These are phyloP conservation scores for Rousettus leschenaultii DNA, from an alignment of 2,113 vertebrate species.

Conservation along the genomic window DNA sequence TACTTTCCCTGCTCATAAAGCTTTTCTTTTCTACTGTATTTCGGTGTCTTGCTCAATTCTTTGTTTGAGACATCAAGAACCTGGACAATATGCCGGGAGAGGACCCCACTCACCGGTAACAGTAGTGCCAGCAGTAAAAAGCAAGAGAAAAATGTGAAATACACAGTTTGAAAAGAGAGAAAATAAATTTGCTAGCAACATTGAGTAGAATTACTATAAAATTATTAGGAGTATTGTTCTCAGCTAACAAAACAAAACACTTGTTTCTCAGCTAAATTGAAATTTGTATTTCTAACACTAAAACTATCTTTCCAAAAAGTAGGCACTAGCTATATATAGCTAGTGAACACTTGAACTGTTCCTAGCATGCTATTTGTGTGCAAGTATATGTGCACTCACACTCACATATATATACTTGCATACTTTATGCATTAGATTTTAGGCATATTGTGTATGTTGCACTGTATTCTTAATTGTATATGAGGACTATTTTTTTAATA, in stretches of 20 bases:
- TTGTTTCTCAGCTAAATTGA: background rate
- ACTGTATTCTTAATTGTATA: background rate
- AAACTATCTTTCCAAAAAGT: background rate
- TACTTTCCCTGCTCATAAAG: no score
- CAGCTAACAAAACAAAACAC: background rate
- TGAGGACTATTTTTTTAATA: background rate
- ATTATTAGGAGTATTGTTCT: background rate
- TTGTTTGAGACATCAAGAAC: no score
- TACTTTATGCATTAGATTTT: background rate
- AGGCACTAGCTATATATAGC: background rate
- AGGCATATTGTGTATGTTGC: background rate
- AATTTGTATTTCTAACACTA: background rate
- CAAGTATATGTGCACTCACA: no score
- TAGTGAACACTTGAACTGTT: background rate
- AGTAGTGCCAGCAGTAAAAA: background rate
- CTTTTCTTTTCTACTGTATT: no score
- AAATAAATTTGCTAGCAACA: background rate
- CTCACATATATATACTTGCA: no score
- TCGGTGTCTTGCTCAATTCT: no score
- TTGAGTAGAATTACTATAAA: background rate
- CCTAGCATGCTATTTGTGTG: no score
- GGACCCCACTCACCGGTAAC: no score
- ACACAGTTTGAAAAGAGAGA: background rate
- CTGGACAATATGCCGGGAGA: no score
- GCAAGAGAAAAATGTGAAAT: background rate